Evolutionary conservation across 2,888 invertebrate species (phyloP).

Genomic region (Noctuana brunneofusca): DNA sequence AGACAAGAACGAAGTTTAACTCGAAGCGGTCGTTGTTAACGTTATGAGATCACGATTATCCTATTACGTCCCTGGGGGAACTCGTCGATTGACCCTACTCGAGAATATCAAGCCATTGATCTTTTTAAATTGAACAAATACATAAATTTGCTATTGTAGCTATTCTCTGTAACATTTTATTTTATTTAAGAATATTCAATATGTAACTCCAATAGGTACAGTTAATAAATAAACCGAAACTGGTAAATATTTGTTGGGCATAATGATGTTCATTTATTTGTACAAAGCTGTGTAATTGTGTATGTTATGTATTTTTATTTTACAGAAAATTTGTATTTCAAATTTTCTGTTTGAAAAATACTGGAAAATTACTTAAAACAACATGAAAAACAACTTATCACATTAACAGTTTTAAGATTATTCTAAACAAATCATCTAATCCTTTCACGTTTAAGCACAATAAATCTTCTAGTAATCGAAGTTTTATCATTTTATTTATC

Average conservation of each 20-base stretch:
- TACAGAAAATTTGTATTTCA: too few relatives aligned
- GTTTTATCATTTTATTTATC: slow-evolving; percentile 31
- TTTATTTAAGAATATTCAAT: background rate
- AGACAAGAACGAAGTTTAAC: slow-evolving; percentile 5
- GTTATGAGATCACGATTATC: slow-evolving; percentile 59
- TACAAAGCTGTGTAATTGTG: too few relatives aligned
- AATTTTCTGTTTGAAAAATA: too few relatives aligned
- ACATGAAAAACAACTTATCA: slow-evolving; percentile 3
- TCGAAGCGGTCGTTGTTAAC: background rate
- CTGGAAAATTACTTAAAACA: background rate
- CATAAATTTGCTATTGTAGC: background rate
- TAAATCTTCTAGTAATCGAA: slow-evolving; percentile 30
- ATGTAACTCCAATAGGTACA: too few relatives aligned
- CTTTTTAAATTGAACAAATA: slow-evolving; percentile 26
- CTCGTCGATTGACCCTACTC: slow-evolving; percentile 38
- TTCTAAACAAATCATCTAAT: slow-evolving; percentile 28
- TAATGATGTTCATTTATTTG: too few relatives aligned
- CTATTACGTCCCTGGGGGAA: slow-evolving; percentile 57
- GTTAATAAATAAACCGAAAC: too few relatives aligned
- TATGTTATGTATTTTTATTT: too few relatives aligned
- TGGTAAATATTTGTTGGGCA: too few relatives aligned
- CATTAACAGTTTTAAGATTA: slow-evolving; percentile 3
- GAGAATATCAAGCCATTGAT: slow-evolving; percentile 21
- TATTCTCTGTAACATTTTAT: background rate
- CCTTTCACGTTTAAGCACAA: slow-evolving; percentile 22